Evolutionary conservation across 1,140 invertebrate genomes (phyloP).

Genomic region (Scaptomyza pallida): DNA sequence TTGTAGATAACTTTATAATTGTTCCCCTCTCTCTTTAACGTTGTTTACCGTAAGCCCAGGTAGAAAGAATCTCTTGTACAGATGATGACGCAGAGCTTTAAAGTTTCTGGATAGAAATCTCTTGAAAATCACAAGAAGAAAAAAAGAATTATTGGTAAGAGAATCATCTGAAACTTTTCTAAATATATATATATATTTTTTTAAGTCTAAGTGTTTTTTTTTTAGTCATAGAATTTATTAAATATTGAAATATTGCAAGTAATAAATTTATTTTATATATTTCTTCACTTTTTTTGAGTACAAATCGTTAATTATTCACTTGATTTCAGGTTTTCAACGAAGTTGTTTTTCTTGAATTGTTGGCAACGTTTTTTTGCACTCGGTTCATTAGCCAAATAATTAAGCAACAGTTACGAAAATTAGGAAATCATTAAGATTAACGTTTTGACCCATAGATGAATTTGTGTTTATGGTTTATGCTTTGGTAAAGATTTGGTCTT

Average conservation of each 20-base stretch:
- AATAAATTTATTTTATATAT: no score
- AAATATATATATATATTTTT: no score
- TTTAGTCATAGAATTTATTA: no score
- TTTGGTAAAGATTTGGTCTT: no score
- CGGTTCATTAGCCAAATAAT: slow-evolving; percentile 38
- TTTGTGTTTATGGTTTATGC: no score
- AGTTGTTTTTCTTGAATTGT: slow-evolving; percentile 40
- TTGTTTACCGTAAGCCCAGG: slow-evolving; percentile 3
- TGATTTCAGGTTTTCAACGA: slow-evolving; percentile 31
- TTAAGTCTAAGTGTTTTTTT: no score
- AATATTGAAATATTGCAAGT: no score
- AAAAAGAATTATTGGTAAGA: no score
- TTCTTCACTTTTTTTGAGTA: background rate
- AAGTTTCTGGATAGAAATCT: slow-evolving; percentile 1
- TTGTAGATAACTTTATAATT: slow-evolving; percentile 49
- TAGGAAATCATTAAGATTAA: slow-evolving; percentile 22
- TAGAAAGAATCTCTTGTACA: slow-evolving; percentile 22
- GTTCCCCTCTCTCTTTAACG: background rate
- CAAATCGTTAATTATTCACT: slow-evolving; percentile 3
- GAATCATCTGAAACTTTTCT: no score
- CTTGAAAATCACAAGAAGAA: background rate
- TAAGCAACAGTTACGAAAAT: slow-evolving; percentile 27
- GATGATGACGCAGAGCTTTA: slow-evolving; percentile 23
- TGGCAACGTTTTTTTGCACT: slow-evolving; percentile 9
- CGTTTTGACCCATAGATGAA: slow-evolving; percentile 29